Base-by-base conservation (phyloP, 2,888 invertebrate species). In the Cephus pygmeus region DNA sequence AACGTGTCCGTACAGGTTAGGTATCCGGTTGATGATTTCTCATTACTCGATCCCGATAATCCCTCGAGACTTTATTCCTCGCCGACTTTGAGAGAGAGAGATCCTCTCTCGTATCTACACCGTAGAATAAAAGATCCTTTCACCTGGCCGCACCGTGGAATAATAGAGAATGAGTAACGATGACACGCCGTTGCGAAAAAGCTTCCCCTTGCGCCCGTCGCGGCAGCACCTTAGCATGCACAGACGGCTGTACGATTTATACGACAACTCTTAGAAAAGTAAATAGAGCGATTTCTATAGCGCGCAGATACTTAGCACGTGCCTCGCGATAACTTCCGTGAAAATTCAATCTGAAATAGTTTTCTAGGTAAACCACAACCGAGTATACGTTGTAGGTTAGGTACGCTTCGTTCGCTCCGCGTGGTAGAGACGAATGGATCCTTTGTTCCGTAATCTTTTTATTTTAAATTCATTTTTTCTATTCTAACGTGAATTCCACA, bases 151-250 rank as follows among this genome's bases (percentile, higher is more conserved):
- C 12, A 12, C 23, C 35, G 74, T 73, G 78, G 76, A 82, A 84
- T 84, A 83, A 84, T 81, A 73, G 80, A 56, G 56, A 80, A 84
- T 82, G 87, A 85, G 81, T 81, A 83, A 85, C 75, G 77, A 77
- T 73, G 79, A 79, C 87, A 81, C 79, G 79, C 80, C 78, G 79
- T 82, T 85, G 85, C 82, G 83, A 84, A 85, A 87, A 84, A 75
- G 56, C 56, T 56, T 56, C 15, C 23, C 23, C 56, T 9, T 23
- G 2, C 23, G 0, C 9, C 56, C 56, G 56, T 23, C 56, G 56
- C 23, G 56, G 56, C 56, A 56, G 56, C 56, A 23, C 23, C 23
- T 23, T 23, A 23, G 56, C 56, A 56, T 56, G 23, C 9, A 73
- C 69, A 6, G 40, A n/a, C 31, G 35, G 12, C 34, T 2, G 0